Evolutionary conservation across 2,113 vertebrate genomes (phyloP).

Genomic region (Isurus oxyrinchus): DNA sequence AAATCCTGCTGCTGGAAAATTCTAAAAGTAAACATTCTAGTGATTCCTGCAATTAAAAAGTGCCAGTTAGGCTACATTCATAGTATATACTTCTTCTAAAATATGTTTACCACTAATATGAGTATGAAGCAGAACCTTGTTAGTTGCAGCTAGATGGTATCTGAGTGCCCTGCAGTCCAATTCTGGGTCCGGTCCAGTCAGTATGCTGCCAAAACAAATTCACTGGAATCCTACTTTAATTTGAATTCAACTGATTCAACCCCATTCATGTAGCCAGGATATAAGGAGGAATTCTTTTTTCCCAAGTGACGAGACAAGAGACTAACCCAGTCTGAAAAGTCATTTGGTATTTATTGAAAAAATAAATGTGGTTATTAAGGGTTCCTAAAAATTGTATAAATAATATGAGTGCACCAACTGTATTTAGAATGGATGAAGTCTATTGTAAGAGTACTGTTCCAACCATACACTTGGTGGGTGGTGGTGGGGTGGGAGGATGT

Average conservation of each 20-base stretch:
- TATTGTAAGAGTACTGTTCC: background rate
- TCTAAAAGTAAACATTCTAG: conserved; percentile 20
- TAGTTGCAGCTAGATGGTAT: background rate
- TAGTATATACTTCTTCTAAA: background rate
- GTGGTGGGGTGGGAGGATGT: background rate
- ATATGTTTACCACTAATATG: conserved; percentile 20
- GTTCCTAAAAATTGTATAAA: conserved; percentile 1
- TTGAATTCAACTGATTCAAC: conserved; percentile 24
- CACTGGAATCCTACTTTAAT: conserved; percentile 12
- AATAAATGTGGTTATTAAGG: conserved; percentile 30
- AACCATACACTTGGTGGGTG: background rate
- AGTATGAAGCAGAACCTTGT: conserved; percentile 34
- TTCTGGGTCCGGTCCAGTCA: conserved; percentile 5
- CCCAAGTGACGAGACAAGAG: conserved; percentile 7
- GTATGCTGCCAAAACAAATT: conserved; percentile 17
- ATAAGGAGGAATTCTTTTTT: conserved; percentile 12
- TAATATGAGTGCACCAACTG: background rate
- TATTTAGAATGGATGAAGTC: background rate
- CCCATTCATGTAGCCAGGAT: background rate
- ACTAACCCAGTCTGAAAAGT: conserved; percentile 6
- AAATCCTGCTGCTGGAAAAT: conserved; percentile 2
- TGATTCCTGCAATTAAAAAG: background rate
- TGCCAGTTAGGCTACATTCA: background rate
- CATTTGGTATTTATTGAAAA: conserved; percentile 29
- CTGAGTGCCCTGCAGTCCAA: background rate